Conservation (phyloP, 2,888 invertebrate genomes). For the Listrodromus nycthemerus region DNA sequence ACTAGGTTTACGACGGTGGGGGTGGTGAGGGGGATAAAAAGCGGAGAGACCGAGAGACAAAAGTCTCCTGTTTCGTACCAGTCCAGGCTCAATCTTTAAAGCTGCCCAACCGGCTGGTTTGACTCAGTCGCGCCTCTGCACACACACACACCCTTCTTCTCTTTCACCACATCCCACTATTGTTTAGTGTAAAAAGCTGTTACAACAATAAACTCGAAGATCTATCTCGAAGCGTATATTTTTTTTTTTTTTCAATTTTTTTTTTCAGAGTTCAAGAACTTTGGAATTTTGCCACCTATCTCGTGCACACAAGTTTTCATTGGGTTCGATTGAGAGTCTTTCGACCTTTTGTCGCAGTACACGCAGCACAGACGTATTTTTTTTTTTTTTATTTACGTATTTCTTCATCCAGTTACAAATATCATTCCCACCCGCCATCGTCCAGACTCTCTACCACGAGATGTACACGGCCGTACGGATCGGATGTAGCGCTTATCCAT, state of each 20-base stretch:
- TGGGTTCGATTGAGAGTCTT: conserved; percentile 44
- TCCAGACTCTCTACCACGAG: background rate
- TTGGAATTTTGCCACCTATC: conserved; percentile 62
- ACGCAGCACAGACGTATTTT: background rate
- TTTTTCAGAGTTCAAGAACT: conserved; percentile 1
- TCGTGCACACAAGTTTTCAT: conserved; percentile 50
- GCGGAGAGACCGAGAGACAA: conserved; percentile 27
- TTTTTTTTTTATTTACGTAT: background rate
- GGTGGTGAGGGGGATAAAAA: conserved; percentile 6
- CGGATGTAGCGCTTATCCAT: conserved; percentile 15
- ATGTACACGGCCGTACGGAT: conserved; percentile 34
- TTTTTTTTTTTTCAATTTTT: background rate
- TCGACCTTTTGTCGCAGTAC: conserved; percentile 31
- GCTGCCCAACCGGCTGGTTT: conserved; percentile 23
- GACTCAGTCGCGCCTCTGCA: conserved; percentile 11
- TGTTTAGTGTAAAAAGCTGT: conserved; percentile 30
- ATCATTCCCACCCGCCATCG: background rate
- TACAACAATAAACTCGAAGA: conserved; percentile 33
- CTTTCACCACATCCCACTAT: conserved; percentile 30
- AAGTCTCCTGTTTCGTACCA: conserved; percentile 1
- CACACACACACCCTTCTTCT: conserved; percentile 10
- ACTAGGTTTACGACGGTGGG: background rate
- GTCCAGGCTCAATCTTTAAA: conserved; percentile 25
- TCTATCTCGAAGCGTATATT: conserved; percentile 33
- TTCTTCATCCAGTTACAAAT: conserved; percentile 3